Conservation (phyloP, 2,888 invertebrate species). For the Prostheceraeus crozeri region DNA sequence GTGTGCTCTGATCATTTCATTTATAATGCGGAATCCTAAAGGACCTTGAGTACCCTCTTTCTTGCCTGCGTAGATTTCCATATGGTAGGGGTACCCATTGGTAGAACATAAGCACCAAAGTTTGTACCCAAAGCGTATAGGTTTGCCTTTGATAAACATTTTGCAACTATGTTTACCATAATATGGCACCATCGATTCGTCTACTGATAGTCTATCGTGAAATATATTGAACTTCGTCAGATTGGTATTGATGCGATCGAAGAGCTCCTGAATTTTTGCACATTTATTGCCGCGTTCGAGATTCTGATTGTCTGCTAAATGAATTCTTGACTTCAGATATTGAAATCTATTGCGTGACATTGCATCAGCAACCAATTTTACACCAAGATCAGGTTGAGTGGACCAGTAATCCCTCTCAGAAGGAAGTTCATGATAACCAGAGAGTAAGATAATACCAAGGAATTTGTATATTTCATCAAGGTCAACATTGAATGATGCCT, state of each 20-base stretch:
- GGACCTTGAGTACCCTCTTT: not conserved
- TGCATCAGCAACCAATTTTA: constrained; percentile 29
- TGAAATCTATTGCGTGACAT: constrained; percentile 28
- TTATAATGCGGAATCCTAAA: constrained; percentile 17
- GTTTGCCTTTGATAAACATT: constrained; percentile 25
- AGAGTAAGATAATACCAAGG: constrained; percentile 18
- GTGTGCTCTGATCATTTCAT: constrained; percentile 7
- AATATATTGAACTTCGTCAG: not conserved
- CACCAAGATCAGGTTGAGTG: constrained; percentile 27
- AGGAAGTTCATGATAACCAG: constrained; percentile 23
- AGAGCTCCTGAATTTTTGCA: constrained; percentile 18
- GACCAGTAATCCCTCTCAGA: constrained; percentile 30
- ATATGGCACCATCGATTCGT: constrained; percentile 26
- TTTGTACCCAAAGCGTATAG: constrained; percentile 27
- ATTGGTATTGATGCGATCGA: not conserved
- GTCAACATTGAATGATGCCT: not conserved
- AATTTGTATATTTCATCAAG: not conserved
- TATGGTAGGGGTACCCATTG: constrained; percentile 16
- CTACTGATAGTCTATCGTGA: not conserved
- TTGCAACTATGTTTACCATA: constrained; percentile 25
- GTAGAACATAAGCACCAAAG: constrained; percentile 14
- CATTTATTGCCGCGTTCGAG: constrained; percentile 29
- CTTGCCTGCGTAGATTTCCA: constrained; percentile 25
- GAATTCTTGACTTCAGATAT: constrained; percentile 23
- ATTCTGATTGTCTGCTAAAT: constrained; percentile 26